Evolutionary conservation across 2,797 vertebrate genomes (phyloP).

Genomic region (Bovichtus diacanthus): DNA sequence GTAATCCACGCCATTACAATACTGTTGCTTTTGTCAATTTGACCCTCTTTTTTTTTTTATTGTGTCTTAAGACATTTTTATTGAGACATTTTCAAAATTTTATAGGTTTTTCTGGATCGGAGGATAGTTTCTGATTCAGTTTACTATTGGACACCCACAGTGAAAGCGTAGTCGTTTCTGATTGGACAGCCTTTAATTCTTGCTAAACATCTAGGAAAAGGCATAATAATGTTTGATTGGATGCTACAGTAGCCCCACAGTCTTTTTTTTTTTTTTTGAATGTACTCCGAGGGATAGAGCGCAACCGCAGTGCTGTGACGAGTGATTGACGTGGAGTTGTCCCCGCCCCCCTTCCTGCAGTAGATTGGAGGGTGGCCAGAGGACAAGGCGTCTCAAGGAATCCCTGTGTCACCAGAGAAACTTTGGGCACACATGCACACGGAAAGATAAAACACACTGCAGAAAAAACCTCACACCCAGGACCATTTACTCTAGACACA

Average conservation of each 20-base stretch:
- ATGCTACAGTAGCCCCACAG: not conserved
- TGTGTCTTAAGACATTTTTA: not conserved
- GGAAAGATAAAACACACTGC: conserved; percentile 22
- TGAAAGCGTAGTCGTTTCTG: not conserved
- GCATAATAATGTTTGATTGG: not conserved
- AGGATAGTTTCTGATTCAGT: not conserved
- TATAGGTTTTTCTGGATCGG: not conserved
- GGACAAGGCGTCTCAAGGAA: conserved; percentile 54
- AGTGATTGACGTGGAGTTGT: conserved; percentile 26
- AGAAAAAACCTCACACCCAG: conserved; percentile 30
- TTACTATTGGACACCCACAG: not conserved
- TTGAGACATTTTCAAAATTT: not conserved
- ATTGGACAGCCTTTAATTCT: not conserved
- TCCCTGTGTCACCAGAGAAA: conserved; percentile 52
- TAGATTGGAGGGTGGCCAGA: conserved; percentile 51
- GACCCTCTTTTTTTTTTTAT: not conserved
- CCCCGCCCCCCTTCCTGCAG: conserved; percentile 20
- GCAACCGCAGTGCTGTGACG: conserved; percentile 17
- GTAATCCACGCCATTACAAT: not conserved
- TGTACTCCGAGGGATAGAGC: not conserved
- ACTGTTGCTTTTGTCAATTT: not conserved
- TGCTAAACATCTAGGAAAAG: not conserved
- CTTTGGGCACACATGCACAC: conserved; percentile 16
- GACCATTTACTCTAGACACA: conserved; percentile 47
- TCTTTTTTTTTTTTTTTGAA: not conserved